Base-by-base conservation (phyloP, 1,140 invertebrate genomes). In the Pantala flavescens region DNA sequence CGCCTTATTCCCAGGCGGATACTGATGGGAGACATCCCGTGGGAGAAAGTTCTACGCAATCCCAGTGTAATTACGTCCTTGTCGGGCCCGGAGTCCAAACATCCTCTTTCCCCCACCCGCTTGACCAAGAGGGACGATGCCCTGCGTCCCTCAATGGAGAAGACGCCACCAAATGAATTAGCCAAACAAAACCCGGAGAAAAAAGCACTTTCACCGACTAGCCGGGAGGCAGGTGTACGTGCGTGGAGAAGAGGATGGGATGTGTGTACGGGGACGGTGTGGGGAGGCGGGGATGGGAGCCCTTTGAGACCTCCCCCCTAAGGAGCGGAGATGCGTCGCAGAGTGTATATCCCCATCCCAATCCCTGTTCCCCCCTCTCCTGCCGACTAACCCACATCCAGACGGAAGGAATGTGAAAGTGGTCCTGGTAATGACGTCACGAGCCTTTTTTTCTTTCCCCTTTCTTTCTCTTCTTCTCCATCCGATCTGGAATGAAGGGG, bases 341-440 rank as follows among this genome's bases (percentile, higher is more conserved):
- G 49, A 63, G 49, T 63, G 49, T 7, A 63, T 21, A 63, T 16
- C n/a, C 49, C 49, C 49, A 21, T 63, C n/a, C 49, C 49, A 63
- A 16, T 63, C 3, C 49, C 49, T 14, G 3, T 63, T 63, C 12
- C 14, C 9, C 14, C 49, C 49, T 63, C 49, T 12, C 49, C 49
- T 14, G 5, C 49, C 49, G 49, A 19, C 49, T 63, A 63, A 63
- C 49, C 49, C 49, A 63, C 49, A 63, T 63, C 49, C 49, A 16
- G 49, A 63, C 49, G 49, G 14, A 63, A 63, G 49, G 49, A 63
- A 63, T 63, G 49, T 63, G 49, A 63, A 63, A 63, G 49, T 63
- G 49, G 49, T 63, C 49, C 49, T 63, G 3, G 49, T 21, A 21
- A 21, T 63, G 49, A 63, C 49, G 49, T 63, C 49, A 63, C 49